Conservation (phyloP, 2,113 vertebrate genomes). For the Camarhynchus parvulus region DNA sequence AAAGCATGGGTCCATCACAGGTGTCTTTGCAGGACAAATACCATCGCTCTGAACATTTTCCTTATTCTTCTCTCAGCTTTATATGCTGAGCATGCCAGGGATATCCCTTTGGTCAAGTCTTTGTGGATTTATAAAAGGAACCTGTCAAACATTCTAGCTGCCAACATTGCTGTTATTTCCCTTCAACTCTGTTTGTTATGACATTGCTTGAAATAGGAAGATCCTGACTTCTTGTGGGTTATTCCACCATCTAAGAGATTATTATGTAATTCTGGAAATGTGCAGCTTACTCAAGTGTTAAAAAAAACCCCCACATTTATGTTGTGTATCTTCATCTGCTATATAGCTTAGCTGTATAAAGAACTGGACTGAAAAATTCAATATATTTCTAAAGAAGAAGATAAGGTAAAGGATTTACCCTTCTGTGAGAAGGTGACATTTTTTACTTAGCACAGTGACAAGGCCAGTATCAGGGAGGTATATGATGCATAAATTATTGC, state of each 20-base stretch:
- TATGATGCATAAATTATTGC: not conserved
- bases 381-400: not conserved
- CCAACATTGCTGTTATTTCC: not conserved
- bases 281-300: not conserved
- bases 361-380: not conserved
- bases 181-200: conserved; percentile 8
- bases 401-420: not conserved
- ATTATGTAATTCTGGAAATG: not conserved
- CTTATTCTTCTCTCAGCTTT: not conserved
- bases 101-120: not conserved
- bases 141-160: not conserved
- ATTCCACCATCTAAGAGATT: not conserved
- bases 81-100: not conserved
- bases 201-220: conserved; percentile 12
- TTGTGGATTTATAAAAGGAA: not conserved
- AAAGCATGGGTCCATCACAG: not conserved
- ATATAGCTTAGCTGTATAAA: not conserved
- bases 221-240: not conserved
- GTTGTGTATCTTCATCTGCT: not conserved
- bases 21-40: not conserved
- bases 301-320: not conserved
- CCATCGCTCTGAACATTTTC: not conserved
- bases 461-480: not conserved
- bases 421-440: not conserved
- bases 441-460: not conserved